Conservation (phyloP, 2,888 invertebrate species). For the Meiosimyza decipiens region DNA sequence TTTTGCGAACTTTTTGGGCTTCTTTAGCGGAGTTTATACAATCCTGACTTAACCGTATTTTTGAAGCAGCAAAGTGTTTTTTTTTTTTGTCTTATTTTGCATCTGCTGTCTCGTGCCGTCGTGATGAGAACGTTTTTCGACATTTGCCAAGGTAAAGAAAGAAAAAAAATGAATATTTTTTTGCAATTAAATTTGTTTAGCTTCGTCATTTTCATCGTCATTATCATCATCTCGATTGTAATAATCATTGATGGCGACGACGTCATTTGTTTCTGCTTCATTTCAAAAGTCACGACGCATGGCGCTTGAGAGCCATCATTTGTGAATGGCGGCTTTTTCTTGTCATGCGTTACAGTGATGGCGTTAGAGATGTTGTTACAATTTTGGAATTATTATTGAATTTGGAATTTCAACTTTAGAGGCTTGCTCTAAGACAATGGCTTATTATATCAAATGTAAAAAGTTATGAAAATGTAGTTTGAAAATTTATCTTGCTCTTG, state of each 20-base stretch:
- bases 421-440: too few relatives aligned
- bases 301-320: conserved; percentile 24
- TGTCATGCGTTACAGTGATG: conserved; percentile 11
- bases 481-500: too few relatives aligned
- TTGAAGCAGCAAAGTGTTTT: background rate
- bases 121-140: conserved; percentile 15
- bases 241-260: background rate
- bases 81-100: too few relatives aligned
- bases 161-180: background rate
- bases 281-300: conserved; percentile 48
- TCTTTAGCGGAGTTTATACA: conserved; percentile 6
- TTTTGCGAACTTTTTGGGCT: background rate
- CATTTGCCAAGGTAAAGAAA: background rate
- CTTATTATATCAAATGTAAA: too few relatives aligned
- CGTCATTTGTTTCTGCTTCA: conserved; percentile 43
- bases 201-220: conserved; percentile 19
- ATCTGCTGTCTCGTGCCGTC: conserved; percentile 4
- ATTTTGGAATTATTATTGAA: too few relatives aligned
- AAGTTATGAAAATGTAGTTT: too few relatives aligned
- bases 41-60: conserved; percentile 1
- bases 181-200: conserved; percentile 14
- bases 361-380: too few relatives aligned
- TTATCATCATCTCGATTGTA: background rate
- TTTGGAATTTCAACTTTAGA: too few relatives aligned
- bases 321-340: background rate